A percentile compares a stretch with the other conserved stretches of the same genome.
Evolutionary conservation across 2,888 invertebrate genomes (phyloP).

Genomic region (Meghimatium bilineatum): DNA sequence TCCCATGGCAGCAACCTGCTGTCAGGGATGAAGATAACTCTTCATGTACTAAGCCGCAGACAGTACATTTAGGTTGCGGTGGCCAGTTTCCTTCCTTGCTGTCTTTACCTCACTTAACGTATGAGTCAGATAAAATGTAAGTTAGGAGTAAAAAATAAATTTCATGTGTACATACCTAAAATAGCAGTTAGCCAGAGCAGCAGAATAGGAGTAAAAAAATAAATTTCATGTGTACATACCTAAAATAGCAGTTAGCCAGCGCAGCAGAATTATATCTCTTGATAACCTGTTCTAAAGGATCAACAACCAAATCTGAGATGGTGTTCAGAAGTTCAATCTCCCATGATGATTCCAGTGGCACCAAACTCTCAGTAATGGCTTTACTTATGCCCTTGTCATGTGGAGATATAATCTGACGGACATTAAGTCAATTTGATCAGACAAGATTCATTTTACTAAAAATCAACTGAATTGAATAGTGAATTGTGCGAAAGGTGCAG

Average conservation of each 20-base stretch:
- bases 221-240: conserved; percentile 51
- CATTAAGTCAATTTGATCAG: not conserved
- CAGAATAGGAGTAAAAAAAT: conserved; percentile 49
- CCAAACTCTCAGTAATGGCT: conserved; percentile 85
- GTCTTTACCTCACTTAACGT: too few species aligned
- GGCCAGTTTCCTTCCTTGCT: too few species aligned
- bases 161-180: conserved; percentile 55
- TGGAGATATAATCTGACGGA: conserved; percentile 88
- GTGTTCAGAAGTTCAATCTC: conserved; percentile 78
- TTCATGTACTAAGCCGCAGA: too few species aligned
- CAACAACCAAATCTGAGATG: conserved; percentile 80
- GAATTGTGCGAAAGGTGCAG: too few species aligned
- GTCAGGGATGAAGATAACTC: too few species aligned
- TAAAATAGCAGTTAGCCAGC: conserved; percentile 60
- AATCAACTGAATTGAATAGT: too few species aligned
- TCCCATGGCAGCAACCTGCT: too few species aligned
- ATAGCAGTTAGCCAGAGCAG: conserved; percentile 60
- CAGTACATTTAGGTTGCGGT: too few species aligned
- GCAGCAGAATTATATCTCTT: conserved; percentile 67
- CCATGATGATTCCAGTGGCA: conserved; percentile 89
- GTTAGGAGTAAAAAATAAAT: not conserved
- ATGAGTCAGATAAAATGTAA: too few species aligned
- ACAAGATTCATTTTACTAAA: not conserved
- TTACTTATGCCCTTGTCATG: conserved; percentile 91
- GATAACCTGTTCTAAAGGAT: conserved; percentile 85